Evolutionary conservation across 2,888 invertebrate species (phyloP).

Genomic region (Tethea ocularis): DNA sequence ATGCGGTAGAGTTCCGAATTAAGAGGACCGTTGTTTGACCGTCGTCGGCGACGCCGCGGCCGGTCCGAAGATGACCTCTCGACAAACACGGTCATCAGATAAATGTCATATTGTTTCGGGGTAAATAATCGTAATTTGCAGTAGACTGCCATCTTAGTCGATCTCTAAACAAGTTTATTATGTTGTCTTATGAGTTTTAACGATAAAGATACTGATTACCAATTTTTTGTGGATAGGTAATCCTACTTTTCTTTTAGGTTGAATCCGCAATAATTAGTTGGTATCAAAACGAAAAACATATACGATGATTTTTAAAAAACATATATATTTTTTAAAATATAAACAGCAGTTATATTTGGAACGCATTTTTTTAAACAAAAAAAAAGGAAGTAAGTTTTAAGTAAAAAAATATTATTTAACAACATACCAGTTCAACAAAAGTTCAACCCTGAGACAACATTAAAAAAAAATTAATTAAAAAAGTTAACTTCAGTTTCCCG

Average conservation of each 20-base stretch:
- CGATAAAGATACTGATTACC: not conserved
- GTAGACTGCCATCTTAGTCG: conserved; percentile 7
- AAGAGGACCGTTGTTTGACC: conserved; percentile 34
- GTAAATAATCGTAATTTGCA: conserved; percentile 27
- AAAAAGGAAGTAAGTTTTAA: no score
- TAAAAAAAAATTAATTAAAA: not conserved
- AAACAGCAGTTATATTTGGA: no score
- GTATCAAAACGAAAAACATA: not conserved
- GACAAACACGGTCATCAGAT: conserved; percentile 17
- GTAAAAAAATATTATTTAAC: no score
- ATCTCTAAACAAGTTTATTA: not conserved
- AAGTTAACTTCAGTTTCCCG: not conserved
- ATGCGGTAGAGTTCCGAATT: conserved; percentile 38
- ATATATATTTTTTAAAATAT: no score
- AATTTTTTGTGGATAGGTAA: no score
- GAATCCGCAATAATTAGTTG: not conserved
- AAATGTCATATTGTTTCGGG: conserved; percentile 17
- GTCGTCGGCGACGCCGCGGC: conserved; percentile 11
- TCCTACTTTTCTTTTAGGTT: no score
- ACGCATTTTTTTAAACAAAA: not conserved
- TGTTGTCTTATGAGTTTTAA: not conserved
- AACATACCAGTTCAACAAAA: no score
- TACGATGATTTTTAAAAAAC: no score
- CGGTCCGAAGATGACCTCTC: conserved; percentile 37
- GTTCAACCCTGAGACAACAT: no score